Conservation (phyloP, 2,888 invertebrate species). For the Anaspis maculata region DNA sequence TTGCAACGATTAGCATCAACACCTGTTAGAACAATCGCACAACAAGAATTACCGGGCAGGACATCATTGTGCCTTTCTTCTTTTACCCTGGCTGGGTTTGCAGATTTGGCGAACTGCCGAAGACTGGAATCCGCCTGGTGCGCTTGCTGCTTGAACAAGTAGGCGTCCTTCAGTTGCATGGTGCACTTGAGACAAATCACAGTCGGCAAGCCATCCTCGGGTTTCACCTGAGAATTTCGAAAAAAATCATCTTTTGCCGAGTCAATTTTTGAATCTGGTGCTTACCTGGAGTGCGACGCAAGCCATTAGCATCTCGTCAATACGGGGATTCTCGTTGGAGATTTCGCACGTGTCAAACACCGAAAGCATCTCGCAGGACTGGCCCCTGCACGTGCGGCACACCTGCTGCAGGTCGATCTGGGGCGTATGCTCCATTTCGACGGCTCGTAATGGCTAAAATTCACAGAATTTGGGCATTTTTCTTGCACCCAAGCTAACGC, state of each 20-base stretch:
- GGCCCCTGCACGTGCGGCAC: slow-evolving; percentile 39
- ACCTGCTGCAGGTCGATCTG: slow-evolving; percentile 34
- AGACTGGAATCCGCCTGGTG: slow-evolving; percentile 34
- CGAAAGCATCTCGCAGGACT: slow-evolving; percentile 33
- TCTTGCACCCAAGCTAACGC: slow-evolving; percentile 32
- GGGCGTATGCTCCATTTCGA: no score
- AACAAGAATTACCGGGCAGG: no score
- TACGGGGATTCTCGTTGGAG: slow-evolving; percentile 36
- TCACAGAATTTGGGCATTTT: slow-evolving; percentile 12
- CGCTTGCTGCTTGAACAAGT: slow-evolving; percentile 36
- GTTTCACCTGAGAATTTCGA: slow-evolving; percentile 32
- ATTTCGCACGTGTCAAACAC: slow-evolving; percentile 34
- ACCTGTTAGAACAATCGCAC: no score
- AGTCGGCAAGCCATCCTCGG: slow-evolving; percentile 36
- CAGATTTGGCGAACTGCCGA: slow-evolving; percentile 25
- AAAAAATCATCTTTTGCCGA: slow-evolving; percentile 2
- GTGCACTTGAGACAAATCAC: slow-evolving; percentile 37
- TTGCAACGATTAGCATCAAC: no score
- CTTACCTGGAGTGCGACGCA: slow-evolving; percentile 41
- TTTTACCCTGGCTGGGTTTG: no score
- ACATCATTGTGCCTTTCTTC: slow-evolving; percentile 29
- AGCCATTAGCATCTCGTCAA: slow-evolving; percentile 46
- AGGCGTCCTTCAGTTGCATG: slow-evolving; percentile 33
- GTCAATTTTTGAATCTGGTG: slow-evolving; percentile 11
- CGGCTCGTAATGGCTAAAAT: slow-evolving; percentile 3